These are phyloP conservation scores for Pheosia gnoma DNA, from an alignment of 2,888 invertebrate species.

Conservation along the genomic window DNA sequence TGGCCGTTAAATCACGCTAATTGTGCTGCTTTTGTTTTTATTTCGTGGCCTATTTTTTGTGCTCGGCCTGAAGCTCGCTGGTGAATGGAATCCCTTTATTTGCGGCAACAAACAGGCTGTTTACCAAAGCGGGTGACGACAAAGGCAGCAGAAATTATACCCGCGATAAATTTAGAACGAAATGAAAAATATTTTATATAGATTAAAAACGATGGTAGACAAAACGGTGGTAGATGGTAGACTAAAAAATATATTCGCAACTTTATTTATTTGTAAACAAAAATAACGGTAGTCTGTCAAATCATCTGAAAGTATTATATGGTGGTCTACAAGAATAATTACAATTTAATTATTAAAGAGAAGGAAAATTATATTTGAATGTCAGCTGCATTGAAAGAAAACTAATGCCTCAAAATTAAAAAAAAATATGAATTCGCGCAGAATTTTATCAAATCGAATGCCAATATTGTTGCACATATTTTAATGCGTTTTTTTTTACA, in stretches of 20 bases:
- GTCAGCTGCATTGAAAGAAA: too few species aligned
- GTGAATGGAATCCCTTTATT: constrained; percentile 81
- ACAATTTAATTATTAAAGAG: too few species aligned
- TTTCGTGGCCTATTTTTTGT: constrained; percentile 69
- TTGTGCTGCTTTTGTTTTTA: constrained; percentile 81
- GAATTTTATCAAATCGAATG: too few species aligned
- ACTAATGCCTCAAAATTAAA: too few species aligned
- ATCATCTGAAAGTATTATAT: too few species aligned
- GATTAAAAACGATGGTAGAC: constrained; percentile 32
- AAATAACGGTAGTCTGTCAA: too few species aligned
- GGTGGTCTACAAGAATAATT: too few species aligned
- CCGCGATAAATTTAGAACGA: constrained; percentile 69
- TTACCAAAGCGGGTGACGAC: constrained; percentile 73
- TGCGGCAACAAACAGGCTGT: constrained; percentile 71
- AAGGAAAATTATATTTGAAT: too few species aligned
- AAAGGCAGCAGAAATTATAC: constrained; percentile 79
- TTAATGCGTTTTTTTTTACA: too few species aligned
- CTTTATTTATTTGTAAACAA: background rate
- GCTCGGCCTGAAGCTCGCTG: constrained; percentile 54
- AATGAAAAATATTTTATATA: constrained; percentile 39
- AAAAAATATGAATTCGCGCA: too few species aligned
- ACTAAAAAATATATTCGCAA: background rate
- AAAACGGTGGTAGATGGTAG: constrained; percentile 19
- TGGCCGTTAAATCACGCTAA: constrained; percentile 81
- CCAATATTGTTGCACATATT: too few species aligned